Evolutionary conservation across 1,140 invertebrate genomes (phyloP), one percentile per base, ranked within the genome.

Genomic region (Chionoecetes opilio): DNA sequence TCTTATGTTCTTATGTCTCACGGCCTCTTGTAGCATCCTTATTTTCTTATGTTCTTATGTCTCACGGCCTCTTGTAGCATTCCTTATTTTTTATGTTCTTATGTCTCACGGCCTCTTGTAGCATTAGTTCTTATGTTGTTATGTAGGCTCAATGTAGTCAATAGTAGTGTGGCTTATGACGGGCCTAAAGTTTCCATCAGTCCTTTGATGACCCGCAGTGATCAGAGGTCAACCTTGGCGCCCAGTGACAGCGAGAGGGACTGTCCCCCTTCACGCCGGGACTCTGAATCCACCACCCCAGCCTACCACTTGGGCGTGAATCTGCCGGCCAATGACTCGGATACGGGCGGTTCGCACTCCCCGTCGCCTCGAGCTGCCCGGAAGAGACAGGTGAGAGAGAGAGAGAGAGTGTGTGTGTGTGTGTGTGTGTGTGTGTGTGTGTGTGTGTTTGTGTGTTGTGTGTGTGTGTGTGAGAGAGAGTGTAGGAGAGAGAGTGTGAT

Each of bases 221-320:
- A 99, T 98, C 98, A 99, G 97, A 98, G 98, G 97, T 98, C n/a
- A 97, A 99, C 98, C n/a, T 97, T 99, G 96, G 98, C 98, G 96
- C 98, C n/a, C n/a, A 99, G 98, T 97, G 98, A 99, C 97, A 99
- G 98, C 94, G 98, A n/a, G 96, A 98, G 98, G 97, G 98, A 99
- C 97, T 98, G 98, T 96, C 96, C 96, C 8, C 97, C 97, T 31
- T 98, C 98, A n/a, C 97, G 98, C 95, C 97, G 98, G 96, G 97
- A 98, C 96, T 98, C 98, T 2, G 98, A 98, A 97, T 97, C 98
- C 3, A 96, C 6, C 96, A 91, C 96, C 0, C 94, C 93, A 6
- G 86, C 90, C 96, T 94, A 98, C n/a, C 97, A 98, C 84, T n/a
- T n/a, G 34, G 98, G 98, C 2, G 97, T 98, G 2, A 98, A 97